phyloP scores from a whole-genome alignment of 2,797 vertebrate species.

The Microctenopoma lineatum region DNA sequence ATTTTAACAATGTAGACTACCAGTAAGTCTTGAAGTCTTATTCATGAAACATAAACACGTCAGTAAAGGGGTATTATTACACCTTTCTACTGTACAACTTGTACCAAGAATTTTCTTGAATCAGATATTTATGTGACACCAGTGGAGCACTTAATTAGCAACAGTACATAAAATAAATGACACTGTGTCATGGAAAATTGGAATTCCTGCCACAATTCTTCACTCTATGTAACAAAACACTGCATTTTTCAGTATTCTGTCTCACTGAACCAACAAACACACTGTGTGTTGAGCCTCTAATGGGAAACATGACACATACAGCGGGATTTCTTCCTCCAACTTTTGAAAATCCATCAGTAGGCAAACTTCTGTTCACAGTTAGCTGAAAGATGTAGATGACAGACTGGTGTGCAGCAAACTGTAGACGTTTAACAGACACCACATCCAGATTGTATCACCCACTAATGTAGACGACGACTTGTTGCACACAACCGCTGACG shows the following conservation, averaged over 20 bases:
- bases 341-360: constrained; percentile 32
- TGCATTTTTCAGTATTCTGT: not conserved
- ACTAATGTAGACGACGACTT: not conserved
- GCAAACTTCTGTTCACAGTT: constrained; percentile 38
- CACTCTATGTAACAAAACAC: not conserved
- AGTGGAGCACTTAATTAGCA: constrained; percentile 3
- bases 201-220: not conserved
- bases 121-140: constrained; percentile 11
- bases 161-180: constrained; percentile 1
- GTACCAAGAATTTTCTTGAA: not conserved
- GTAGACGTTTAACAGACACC: constrained; percentile 15
- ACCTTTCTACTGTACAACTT: not conserved
- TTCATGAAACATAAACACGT: constrained; percentile 1
- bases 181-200: not conserved
- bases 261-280: constrained; percentile 16
- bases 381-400: constrained; percentile 6
- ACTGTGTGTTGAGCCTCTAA: constrained; percentile 5
- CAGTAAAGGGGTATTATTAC: not conserved
- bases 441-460: constrained; percentile 16
- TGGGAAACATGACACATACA: constrained; percentile 16
- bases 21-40: not conserved
- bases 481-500: not conserved
- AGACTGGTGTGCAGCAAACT: constrained; percentile 28
- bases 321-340: constrained; percentile 13
- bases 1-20: not conserved